A percentile compares a stretch with the other conserved stretches of the same genome.
These are phyloP conservation scores for Schizaphis graminum DNA, from an alignment of 2,888 invertebrate species.

Conservation along the genomic window DNA sequence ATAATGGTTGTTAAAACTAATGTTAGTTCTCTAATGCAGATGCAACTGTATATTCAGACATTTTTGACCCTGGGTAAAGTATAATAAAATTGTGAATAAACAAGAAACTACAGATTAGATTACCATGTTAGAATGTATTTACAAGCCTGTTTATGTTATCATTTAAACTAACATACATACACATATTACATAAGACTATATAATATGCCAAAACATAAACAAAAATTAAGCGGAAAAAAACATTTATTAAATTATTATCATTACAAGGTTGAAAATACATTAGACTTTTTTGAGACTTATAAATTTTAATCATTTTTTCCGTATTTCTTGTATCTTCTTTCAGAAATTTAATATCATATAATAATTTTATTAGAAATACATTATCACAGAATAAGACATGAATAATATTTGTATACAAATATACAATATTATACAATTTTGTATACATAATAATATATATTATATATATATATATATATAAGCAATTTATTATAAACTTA, in stretches of 20 bases:
- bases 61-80: constrained; percentile 7
- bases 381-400: background rate
- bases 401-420: background rate
- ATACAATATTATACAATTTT: too few species aligned
- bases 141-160: constrained; percentile 18
- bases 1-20: background rate
- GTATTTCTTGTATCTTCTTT: background rate
- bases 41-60: background rate
- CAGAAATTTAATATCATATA: background rate
- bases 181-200: background rate
- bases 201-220: constrained; percentile 9
- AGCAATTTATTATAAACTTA: too few species aligned
- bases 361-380: background rate
- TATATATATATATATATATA: too few species aligned
- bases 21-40: background rate
- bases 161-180: background rate
- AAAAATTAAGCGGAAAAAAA: background rate
- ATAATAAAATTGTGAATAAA: constrained; percentile 19
- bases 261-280: background rate
- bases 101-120: constrained; percentile 36
- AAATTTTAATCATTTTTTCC: background rate
- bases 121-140: constrained; percentile 20
- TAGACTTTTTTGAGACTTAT: background rate
- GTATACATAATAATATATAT: too few species aligned
- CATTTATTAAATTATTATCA: background rate